These are phyloP conservation scores for Drosophila nannoptera DNA, from an alignment of 1,140 invertebrate genomes.

Conservation along the genomic window DNA sequence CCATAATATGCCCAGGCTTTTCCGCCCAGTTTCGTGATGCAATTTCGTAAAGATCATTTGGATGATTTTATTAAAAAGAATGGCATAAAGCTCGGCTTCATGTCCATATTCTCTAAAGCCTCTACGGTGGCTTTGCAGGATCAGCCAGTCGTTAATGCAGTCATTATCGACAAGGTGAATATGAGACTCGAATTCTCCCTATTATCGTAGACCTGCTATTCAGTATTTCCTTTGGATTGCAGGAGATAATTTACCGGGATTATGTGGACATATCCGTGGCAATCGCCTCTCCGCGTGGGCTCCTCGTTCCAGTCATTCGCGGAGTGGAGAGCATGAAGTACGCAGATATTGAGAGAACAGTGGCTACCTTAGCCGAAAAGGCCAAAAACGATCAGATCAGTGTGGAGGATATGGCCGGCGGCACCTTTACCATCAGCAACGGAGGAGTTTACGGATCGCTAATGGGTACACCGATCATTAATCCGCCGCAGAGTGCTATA, in stretches of 20 bases:
- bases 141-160: slow-evolving; percentile 98
- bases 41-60: slow-evolving; percentile 93
- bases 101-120: slow-evolving; percentile 99
- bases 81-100: slow-evolving; percentile 97
- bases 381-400: slow-evolving; percentile 91
- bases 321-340: slow-evolving; percentile 98
- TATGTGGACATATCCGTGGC: slow-evolving; percentile 99
- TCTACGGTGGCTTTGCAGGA: slow-evolving; percentile 94
- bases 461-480: slow-evolving; percentile 99
- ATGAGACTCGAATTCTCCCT: slow-evolving; percentile 11
- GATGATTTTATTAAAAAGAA: slow-evolving; percentile 95
- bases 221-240: background rate
- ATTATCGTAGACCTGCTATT: too few relatives aligned
- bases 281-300: slow-evolving; percentile 98
- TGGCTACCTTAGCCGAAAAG: slow-evolving; percentile 94
- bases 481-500: slow-evolving; percentile 99
- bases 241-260: slow-evolving; percentile 97
- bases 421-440: slow-evolving; percentile 99
- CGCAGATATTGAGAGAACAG: slow-evolving; percentile 95
- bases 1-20: background rate
- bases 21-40: slow-evolving; percentile 90
- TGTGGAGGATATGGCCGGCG: slow-evolving; percentile 99
- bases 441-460: slow-evolving; percentile 99
- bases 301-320: slow-evolving; percentile 98
- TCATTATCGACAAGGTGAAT: slow-evolving; percentile 92